A percentile compares a stretch with the other conserved stretches of the same genome.
These are phyloP conservation scores for Promerops cafer DNA, from an alignment of 2,113 vertebrate genomes.

Conservation along the genomic window DNA sequence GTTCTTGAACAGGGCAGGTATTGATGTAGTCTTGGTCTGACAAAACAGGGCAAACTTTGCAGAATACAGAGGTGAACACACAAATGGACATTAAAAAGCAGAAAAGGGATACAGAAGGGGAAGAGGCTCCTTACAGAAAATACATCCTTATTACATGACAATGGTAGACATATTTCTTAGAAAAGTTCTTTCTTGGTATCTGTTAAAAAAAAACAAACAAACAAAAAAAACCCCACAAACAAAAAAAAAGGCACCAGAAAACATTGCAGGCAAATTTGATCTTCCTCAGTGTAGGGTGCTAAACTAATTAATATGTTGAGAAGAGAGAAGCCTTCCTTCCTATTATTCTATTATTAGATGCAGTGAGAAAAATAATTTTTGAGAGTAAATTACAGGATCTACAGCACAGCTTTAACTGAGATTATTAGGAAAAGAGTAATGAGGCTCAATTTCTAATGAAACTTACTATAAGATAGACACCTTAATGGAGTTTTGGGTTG, in stretches of 20 bases:
- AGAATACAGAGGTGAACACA: not conserved
- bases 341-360: not conserved
- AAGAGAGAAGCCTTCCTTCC: not conserved
- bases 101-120: not conserved
- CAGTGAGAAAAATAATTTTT: not conserved
- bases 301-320: not conserved
- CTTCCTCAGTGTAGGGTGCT: not conserved
- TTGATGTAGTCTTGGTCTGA: not conserved
- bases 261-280: not conserved
- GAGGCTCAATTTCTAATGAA: not conserved
- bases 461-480: not conserved
- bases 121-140: not conserved
- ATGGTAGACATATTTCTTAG: not conserved
- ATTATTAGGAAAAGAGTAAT: not conserved
- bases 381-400: not conserved
- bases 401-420: not conserved
- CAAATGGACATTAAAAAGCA: not conserved
- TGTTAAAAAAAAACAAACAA: not conserved
- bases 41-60: not conserved
- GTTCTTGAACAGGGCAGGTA: not conserved
- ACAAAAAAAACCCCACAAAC: not conserved
- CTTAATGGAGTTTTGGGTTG: not conserved
- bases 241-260: not conserved
- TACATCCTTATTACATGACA: not conserved
- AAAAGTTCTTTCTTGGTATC: not conserved